Evolutionary conservation across 2,797 vertebrate genomes (phyloP).

Genomic region (Staurois parvus): DNA sequence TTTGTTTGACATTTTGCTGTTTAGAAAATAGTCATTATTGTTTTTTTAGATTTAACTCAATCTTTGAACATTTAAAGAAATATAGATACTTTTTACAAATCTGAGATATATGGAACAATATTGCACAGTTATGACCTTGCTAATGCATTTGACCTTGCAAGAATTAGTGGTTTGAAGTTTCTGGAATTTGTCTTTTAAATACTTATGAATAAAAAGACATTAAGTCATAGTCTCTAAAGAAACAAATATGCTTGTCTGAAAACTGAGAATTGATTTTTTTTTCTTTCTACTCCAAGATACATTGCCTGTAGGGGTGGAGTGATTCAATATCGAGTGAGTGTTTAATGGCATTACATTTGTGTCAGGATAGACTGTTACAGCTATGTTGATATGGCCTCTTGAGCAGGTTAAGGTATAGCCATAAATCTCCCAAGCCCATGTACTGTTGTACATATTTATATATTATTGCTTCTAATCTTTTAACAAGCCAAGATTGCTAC

Average conservation of each 20-base stretch:
- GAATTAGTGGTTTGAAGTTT: no score
- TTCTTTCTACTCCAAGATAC: conserved; percentile 20
- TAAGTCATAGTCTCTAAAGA: background rate
- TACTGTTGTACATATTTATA: no score
- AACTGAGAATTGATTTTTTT: conserved; percentile 14
- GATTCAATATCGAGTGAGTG: conserved; percentile 26
- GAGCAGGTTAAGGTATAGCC: background rate
- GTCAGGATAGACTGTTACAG: conserved; percentile 28
- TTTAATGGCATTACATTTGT: conserved; percentile 26
- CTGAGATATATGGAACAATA: no score
- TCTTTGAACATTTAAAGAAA: no score
- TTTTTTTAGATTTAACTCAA: no score
- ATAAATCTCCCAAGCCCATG: conserved; percentile 17
- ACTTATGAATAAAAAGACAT: background rate
- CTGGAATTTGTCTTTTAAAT: background rate
- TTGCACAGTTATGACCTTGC: no score
- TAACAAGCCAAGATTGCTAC: no score
- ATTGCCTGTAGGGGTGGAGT: conserved; percentile 21
- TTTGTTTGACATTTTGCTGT: no score
- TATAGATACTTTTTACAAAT: no score
- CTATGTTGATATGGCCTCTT: conserved; percentile 7
- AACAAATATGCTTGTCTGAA: conserved; percentile 9
- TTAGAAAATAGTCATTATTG: no score
- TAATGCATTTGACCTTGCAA: no score
- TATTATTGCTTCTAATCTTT: no score